Evolutionary conservation across 2,113 vertebrate species (phyloP).

Genomic region (Aptenodytes patagonicus): DNA sequence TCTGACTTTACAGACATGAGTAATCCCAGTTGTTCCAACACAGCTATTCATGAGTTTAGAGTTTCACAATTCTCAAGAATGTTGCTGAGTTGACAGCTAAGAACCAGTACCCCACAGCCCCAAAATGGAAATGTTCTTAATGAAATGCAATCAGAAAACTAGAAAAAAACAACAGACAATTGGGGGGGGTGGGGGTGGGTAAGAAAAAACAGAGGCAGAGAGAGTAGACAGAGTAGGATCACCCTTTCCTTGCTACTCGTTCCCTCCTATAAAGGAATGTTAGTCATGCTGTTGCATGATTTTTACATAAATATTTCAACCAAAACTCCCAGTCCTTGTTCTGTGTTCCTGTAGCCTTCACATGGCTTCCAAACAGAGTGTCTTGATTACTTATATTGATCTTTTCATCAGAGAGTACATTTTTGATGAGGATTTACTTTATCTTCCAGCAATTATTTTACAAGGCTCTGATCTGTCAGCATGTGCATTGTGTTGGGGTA

Average conservation of each 20-base stretch:
- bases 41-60: background rate
- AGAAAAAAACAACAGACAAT: background rate
- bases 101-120: background rate
- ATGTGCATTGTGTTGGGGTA: background rate
- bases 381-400: background rate
- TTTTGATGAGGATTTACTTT: constrained; percentile 16
- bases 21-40: background rate
- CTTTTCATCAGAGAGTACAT: background rate
- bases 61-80: background rate
- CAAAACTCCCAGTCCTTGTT: background rate
- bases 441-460: constrained; percentile 9
- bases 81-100: background rate
- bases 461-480: constrained; percentile 13
- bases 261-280: background rate
- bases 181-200: too few species aligned
- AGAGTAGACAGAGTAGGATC: background rate
- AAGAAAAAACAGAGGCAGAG: background rate
- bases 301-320: background rate
- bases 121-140: background rate
- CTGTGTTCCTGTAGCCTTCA: background rate
- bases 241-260: background rate
- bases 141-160: background rate
- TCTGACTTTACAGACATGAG: background rate
- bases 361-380: background rate
- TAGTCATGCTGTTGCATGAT: background rate